Percentiles rank a stretch among this genome's conserved stretches.
phyloP scores from a whole-genome alignment of 2,797 vertebrate genomes.

The Falco novaeseelandiae region DNA sequence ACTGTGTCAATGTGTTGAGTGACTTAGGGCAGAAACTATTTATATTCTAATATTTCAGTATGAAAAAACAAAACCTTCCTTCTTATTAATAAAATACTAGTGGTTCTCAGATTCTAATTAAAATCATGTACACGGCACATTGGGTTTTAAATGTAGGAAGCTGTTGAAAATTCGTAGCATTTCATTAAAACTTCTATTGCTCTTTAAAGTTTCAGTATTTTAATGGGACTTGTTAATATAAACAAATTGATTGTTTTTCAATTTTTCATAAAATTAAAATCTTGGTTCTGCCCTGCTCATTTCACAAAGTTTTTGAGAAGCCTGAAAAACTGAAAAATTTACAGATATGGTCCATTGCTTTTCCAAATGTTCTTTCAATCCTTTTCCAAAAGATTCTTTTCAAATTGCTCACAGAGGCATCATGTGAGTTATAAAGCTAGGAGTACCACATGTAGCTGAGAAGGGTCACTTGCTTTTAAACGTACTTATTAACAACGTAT shows the following conservation, averaged over 20 bases:
- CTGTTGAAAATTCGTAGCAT: background rate
- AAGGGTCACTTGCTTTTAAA: background rate
- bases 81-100: background rate
- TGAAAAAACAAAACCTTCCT: background rate
- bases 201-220: background rate
- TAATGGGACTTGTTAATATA: background rate
- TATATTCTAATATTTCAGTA: background rate
- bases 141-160: background rate
- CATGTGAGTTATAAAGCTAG: background rate
- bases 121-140: background rate
- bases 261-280: background rate
- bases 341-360: background rate
- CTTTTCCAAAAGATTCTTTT: background rate
- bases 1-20: background rate
- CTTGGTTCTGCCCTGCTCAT: background rate
- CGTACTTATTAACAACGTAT: background rate
- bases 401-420: background rate
- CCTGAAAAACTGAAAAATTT: background rate
- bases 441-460: background rate
- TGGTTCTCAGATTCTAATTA: background rate
- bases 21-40: background rate
- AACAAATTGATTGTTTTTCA: background rate
- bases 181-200: background rate
- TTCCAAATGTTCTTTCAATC: background rate
- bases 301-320: background rate